Conservation (phyloP, 2,888 invertebrate genomes). For the Eugnorisma glareosa region DNA sequence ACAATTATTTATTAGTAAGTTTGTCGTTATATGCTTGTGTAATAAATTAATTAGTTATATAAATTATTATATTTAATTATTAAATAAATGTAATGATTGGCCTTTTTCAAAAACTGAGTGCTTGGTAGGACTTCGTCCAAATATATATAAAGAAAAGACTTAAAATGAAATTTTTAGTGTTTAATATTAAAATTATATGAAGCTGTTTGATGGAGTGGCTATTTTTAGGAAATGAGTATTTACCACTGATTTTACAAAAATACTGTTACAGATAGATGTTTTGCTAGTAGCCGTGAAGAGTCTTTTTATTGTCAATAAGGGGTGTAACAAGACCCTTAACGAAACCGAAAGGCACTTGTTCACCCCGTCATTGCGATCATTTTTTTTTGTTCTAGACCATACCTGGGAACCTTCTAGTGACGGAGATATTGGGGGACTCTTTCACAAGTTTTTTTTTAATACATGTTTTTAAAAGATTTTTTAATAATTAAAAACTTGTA, state of each 20-base stretch:
- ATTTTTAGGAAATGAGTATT: slow-evolving; percentile 47
- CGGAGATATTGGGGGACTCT: too few relatives aligned
- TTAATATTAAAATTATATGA: slow-evolving; percentile 70
- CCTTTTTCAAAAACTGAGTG: slow-evolving; percentile 86
- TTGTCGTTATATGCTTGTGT: slow-evolving; percentile 70
- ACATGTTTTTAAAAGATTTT: too few relatives aligned
- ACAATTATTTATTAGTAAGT: slow-evolving; percentile 71
- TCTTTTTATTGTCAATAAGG: too few relatives aligned
- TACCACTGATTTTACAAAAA: neutral
- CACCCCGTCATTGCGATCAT: too few relatives aligned
- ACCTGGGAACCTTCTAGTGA: too few relatives aligned
- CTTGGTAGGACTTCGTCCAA: slow-evolving; percentile 87
- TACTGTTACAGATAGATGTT: neutral
- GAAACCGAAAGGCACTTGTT: too few relatives aligned
- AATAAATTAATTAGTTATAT: slow-evolving; percentile 68
- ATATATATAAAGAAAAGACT: slow-evolving; percentile 85
- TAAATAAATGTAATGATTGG: slow-evolving; percentile 78
- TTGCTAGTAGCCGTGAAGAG: too few relatives aligned
- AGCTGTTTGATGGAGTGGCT: slow-evolving; percentile 65
- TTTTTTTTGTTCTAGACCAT: too few relatives aligned
- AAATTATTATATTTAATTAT: slow-evolving; percentile 63
- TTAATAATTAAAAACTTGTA: too few relatives aligned
- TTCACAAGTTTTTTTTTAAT: too few relatives aligned
- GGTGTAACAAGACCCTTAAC: too few relatives aligned
- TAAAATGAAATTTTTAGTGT: slow-evolving; percentile 84